Base-by-base conservation (phyloP, 2,113 vertebrate species). In the Pterocles orientalis region DNA sequence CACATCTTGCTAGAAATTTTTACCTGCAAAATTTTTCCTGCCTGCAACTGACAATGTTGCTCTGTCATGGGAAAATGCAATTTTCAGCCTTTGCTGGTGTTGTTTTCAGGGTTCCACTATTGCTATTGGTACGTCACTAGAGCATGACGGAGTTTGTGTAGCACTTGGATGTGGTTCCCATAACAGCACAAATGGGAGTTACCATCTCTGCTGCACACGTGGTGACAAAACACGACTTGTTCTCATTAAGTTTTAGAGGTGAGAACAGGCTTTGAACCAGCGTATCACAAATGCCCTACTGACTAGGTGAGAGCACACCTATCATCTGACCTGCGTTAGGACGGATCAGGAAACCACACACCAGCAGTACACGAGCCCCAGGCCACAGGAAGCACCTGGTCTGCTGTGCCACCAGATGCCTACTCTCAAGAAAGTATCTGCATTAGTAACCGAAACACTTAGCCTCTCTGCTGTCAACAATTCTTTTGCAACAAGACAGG, bases 321-420 rank as follows among this genome's bases (percentile, higher is more conserved):
- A 82, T 64, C 89, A 80, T 29, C 90, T 70, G 64, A 70, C 43
- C 76, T 1, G 15, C 54, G 90, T 7, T 39, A 83, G 62, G 79
- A 80, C 54, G 70, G 54, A 51, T 25, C 82, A 93, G 93, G 95
- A 94, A 94, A 90, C 75, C 85, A 81, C 88, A 54, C 60, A 62
- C 10, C 72, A 91, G 68, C 58, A 95, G 82, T 21, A 51, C 92
- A 50, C 24, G 20, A 83, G 71, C 93, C 81, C 56, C 90, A 86
- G 92, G 88, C 45, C 90, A 88, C 71, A 86, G 96, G 94, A 96
- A 94, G 80, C 92, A 92, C 93, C 94, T 92, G 91, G 6, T 33
- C 68, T 71, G 62, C 65, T 17, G 75, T n/a, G 88, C 58, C 82
- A 86, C 90, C 62, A 93, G 56, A 80, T 93, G 71, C 64, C 92